Evolutionary conservation across 2,113 vertebrate species (phyloP), one percentile per base, ranked within the genome.

Genomic region (Formicarius rufipectus): DNA sequence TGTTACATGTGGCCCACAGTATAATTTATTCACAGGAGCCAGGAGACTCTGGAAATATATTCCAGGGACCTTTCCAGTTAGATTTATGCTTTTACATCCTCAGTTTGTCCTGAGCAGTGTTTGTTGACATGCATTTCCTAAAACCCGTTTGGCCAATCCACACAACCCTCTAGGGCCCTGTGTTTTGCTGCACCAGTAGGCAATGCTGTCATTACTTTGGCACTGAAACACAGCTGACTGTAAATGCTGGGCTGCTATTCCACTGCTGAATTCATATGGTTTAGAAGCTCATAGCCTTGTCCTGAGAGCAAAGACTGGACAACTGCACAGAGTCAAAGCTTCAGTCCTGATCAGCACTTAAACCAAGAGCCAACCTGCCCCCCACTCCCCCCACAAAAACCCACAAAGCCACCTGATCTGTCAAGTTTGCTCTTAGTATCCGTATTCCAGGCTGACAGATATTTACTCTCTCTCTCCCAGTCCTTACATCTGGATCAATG

Each of bases 341-440:
- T 39, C 76, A 79, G 84, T 50, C 84, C 80, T 91, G 59, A 87
- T 78, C 69, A 95, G 50, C 87, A 23, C 88, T 75, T 81, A 37
- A 81, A 49, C 50, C 87, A 62, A 79, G 59, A 20, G 40, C 71
- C 84, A 88, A 23, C 5, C 23, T 2, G 0, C 35, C 20, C 56
- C 56, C 42, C 8, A 23, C 9, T 6, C 23, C 37, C 28, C 39
- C 8, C 2, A 4, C 15, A 73, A 92, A 86, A 72, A 42, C 7
- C 31, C 85, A 84, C 76, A 92, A 82, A 94, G 66, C 96, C 96
- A 97, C 96, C 95, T 97, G 92, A 96, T 96, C 97, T 98, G 98
- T 98, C 98, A 98, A 95, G 87, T 94, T 98, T 97, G 97, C 97
- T 97, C 97, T 97, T 97, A 96, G 96, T 89, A 97, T 77, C 94